Percentiles rank a stretch among this genome's conserved stretches.
These are phyloP conservation scores for Nipponacmea schrenckii DNA, from an alignment of 2,888 invertebrate genomes.

Conservation along the genomic window DNA sequence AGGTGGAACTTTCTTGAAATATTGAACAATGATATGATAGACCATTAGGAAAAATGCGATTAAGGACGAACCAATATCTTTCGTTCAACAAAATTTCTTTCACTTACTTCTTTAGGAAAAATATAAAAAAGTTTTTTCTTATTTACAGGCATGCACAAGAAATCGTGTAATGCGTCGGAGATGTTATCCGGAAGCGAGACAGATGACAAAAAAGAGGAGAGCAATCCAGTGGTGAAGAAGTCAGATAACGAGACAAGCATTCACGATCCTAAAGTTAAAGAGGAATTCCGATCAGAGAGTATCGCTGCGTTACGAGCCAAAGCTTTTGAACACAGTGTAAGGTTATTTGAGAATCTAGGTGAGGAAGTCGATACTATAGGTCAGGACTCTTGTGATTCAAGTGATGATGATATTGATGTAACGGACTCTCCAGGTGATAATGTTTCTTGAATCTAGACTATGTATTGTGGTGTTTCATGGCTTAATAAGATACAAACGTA, in stretches of 20 bases:
- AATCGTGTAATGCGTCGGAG: constrained; percentile 95
- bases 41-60: no score
- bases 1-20: no score
- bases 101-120: no score
- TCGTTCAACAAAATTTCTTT: no score
- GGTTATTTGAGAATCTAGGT: constrained; percentile 38
- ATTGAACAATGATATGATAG: no score
- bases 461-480: no score
- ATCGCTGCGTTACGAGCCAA: constrained; percentile 93
- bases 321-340: constrained; percentile 84
- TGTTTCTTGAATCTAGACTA: no score
- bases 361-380: not conserved
- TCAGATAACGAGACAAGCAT: not conserved
- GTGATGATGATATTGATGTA: not conserved
- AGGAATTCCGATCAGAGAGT: constrained; percentile 82
- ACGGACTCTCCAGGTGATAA: not conserved
- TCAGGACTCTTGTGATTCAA: not conserved
- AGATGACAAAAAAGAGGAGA: constrained; percentile 74
- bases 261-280: constrained; percentile 45
- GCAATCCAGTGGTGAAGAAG: constrained; percentile 35
- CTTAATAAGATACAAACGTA: no score
- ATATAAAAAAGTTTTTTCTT: no score
- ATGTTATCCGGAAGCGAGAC: constrained; percentile 80
- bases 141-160: constrained; percentile 95
- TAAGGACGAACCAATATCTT: no score